Conservation (phyloP, 2,888 invertebrate genomes). For the Parnassius smintheus region DNA sequence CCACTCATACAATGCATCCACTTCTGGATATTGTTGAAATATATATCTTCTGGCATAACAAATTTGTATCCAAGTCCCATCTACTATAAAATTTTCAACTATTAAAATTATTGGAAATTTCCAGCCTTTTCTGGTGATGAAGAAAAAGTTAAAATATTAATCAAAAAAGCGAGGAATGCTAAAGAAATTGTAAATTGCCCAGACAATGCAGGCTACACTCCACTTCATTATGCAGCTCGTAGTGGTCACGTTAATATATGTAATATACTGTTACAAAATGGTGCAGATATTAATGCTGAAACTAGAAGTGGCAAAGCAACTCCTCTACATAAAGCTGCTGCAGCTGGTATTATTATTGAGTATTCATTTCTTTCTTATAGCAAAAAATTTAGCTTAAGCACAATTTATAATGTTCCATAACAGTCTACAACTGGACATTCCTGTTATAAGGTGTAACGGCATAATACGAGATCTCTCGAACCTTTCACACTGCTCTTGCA, state of each 20-base stretch:
- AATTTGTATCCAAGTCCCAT: too few relatives aligned
- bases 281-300: constrained; percentile 86
- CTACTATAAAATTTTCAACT: too few relatives aligned
- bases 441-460: too few relatives aligned
- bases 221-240: constrained; percentile 94
- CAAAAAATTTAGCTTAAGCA: neutral
- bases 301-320: constrained; percentile 90
- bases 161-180: constrained; percentile 58
- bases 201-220: constrained; percentile 91
- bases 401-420: neutral
- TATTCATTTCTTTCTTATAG: constrained; percentile 1
- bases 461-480: too few relatives aligned
- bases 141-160: constrained; percentile 82
- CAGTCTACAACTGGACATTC: too few relatives aligned
- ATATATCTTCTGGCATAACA: too few relatives aligned
- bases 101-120: constrained; percentile 28
- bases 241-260: constrained; percentile 88
- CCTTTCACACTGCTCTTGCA: too few relatives aligned
- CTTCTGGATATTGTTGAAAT: too few relatives aligned
- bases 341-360: constrained; percentile 77
- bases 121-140: constrained; percentile 88
- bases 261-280: constrained; percentile 83
- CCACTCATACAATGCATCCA: too few relatives aligned
- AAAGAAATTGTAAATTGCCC: constrained; percentile 82
- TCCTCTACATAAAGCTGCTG: constrained; percentile 90